These are phyloP conservation scores for Drosophila longiperda DNA, from an alignment of 2,888 invertebrate genomes.

Conservation along the genomic window DNA sequence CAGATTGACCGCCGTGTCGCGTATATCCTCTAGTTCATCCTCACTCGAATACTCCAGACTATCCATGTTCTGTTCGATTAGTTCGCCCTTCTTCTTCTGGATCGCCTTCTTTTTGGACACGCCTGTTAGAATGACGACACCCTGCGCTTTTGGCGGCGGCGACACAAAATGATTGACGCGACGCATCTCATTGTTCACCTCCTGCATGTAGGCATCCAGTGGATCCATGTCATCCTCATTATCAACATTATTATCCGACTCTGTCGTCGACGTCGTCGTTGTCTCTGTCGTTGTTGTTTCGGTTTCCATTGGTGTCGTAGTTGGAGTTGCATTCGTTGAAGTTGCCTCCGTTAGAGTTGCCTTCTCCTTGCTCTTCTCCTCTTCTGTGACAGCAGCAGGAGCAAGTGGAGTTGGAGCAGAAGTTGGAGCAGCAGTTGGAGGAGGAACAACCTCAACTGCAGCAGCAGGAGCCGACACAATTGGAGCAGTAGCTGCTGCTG, in stretches of 20 bases:
- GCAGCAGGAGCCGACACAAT: neutral
- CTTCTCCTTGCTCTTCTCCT: neutral
- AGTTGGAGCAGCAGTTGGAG: neutral
- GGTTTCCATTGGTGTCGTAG: conserved; percentile 6
- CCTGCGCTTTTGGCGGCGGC: conserved; percentile 84
- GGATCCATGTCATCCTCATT: conserved; percentile 94
- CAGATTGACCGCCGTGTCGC: conserved; percentile 94
- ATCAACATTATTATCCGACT: conserved; percentile 86
- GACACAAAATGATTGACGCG: conserved; percentile 84
- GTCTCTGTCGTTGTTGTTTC: conserved; percentile 15
- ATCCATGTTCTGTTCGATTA: conserved; percentile 99
- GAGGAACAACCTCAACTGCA: neutral
- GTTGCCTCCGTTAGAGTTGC: neutral
- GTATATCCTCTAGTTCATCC: conserved; percentile 97
- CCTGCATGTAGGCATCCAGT: conserved; percentile 98
- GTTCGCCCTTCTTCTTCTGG: conserved; percentile 94
- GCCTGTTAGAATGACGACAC: conserved; percentile 93
- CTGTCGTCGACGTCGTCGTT: conserved; percentile 15
- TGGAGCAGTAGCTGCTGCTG: neutral
- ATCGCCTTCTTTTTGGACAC: conserved; percentile 91
- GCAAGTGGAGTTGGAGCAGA: neutral
- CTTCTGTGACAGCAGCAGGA: conserved; percentile 5
- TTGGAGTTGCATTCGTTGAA: neutral
- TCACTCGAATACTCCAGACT: conserved; percentile 98
- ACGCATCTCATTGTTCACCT: conserved; percentile 87